Conservation (phyloP, 1,140 invertebrate species). For the Ruditapes philippinarum region DNA sequence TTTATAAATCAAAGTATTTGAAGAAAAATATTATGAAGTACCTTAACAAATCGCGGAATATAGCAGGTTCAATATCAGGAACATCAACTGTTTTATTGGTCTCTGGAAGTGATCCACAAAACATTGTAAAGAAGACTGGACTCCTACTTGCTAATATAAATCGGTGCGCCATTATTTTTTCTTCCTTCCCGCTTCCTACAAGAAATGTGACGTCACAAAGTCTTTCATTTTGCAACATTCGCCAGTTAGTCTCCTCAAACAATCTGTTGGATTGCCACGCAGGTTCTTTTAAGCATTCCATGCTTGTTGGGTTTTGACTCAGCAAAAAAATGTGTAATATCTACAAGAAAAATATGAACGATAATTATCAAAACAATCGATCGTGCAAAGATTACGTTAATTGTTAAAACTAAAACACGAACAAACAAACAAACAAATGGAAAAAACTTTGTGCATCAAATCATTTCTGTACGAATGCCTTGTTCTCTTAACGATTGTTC, state of each 20-base stretch:
- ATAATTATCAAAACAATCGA: too few species aligned
- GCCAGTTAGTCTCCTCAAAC: slow-evolving; percentile 64
- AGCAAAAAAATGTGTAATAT: too few species aligned
- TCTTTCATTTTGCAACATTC: slow-evolving; percentile 69
- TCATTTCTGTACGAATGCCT: too few species aligned
- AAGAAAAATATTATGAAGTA: not conserved
- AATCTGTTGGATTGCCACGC: slow-evolving; percentile 48
- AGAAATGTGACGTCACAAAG: slow-evolving; percentile 74
- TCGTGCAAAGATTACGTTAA: too few species aligned
- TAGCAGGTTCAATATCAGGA: slow-evolving; percentile 61
- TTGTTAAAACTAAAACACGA: too few species aligned
- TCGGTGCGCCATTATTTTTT: slow-evolving; percentile 92
- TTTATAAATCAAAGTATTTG: too few species aligned
- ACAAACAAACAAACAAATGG: too few species aligned
- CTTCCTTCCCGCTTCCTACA: slow-evolving; percentile 82
- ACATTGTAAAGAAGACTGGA: slow-evolving; percentile 94
- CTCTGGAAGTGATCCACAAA: slow-evolving; percentile 89
- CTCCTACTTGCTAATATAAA: slow-evolving; percentile 92
- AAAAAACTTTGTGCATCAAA: too few species aligned
- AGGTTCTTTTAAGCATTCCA: not conserved
- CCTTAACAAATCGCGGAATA: slow-evolving; percentile 57
- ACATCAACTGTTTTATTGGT: slow-evolving; percentile 79
- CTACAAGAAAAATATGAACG: too few species aligned
- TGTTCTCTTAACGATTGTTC: too few species aligned
- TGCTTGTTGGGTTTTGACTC: too few species aligned